Evolutionary conservation across 2,113 vertebrate genomes (phyloP), one percentile per base, ranked within the genome.

Genomic region (Orthochromis malagaraziensis): DNA sequence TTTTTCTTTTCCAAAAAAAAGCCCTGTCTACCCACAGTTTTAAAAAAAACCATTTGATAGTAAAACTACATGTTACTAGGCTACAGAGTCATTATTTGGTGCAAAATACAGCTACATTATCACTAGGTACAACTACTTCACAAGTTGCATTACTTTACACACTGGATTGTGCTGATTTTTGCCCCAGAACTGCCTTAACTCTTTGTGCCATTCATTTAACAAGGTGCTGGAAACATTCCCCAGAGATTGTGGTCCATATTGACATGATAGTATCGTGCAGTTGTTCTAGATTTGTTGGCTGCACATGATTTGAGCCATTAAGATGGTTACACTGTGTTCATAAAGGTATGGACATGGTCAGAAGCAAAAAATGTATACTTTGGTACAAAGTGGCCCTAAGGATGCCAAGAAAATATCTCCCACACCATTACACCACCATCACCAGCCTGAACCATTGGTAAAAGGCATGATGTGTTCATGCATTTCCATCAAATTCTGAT

Each of bases 1-100:
- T 45, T 45, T 65, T 70, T 68, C 29, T 49, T 47, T 47, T 63
- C 58, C 58, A 33, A 60, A 33, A 60, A 58, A 63, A 33, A 35
- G 29, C 29, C 58, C 16, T 63, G 58, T 63, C 17, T 63, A 19
- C 58, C 29, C 9, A 63, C 16, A 33, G 16, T 16, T 57, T 29
- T 1, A 2, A 13, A 55, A 55, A 6, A 1, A 2, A 0, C 0
- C 1, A 40, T 42, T 70, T 70, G 35, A 17, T 29, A 29, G 24
- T 47, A 29, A 47, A 75, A 75, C 40, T 47, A 75, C 14, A 47
- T 29, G 4, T 75, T 75, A 19, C 24, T 29, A 47, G 68, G 24
- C 5, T 29, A 75, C 68, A 75, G 7, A 29, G 13, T 47, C 21
- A 75, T 47, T 75, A 75, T 19, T 17, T 45, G 26, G 42, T 75